Conservation (phyloP, 2,113 vertebrate species). For the Dipodomys ordii region DNA sequence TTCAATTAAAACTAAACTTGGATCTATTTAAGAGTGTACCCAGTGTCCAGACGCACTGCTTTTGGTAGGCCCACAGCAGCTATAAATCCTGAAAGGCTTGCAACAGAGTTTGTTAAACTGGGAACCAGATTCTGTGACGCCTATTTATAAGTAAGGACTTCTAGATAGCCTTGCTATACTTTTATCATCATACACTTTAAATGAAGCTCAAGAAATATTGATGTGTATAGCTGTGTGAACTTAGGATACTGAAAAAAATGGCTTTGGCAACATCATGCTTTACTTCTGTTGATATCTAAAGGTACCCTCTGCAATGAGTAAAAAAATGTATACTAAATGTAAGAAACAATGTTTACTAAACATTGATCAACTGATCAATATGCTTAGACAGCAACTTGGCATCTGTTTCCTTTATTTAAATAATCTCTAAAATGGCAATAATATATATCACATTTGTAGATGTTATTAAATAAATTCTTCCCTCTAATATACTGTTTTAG, state of each 20-base stretch:
- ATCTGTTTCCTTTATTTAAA: neutral
- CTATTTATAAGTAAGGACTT: slow-evolving; percentile 76
- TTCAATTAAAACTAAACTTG: slow-evolving; percentile 83
- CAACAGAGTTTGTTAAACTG: slow-evolving; percentile 16
- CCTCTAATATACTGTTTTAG: too few relatives aligned
- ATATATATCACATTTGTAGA: too few relatives aligned
- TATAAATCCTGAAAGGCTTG: slow-evolving; percentile 78
- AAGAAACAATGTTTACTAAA: neutral
- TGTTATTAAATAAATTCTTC: too few relatives aligned
- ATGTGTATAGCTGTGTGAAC: neutral
- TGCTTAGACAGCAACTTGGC: neutral
- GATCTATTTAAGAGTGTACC: slow-evolving; percentile 66
- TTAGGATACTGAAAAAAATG: neutral
- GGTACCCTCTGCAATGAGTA: neutral
- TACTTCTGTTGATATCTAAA: neutral
- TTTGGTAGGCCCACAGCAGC: slow-evolving; percentile 69
- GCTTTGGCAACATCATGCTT: neutral
- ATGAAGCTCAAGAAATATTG: slow-evolving; percentile 27
- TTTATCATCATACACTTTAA: slow-evolving; percentile 65
- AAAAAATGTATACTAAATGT: neutral
- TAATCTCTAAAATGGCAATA: neutral
- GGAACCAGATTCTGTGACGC: slow-evolving; percentile 43
- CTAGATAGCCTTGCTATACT: slow-evolving; percentile 56
- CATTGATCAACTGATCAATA: neutral
- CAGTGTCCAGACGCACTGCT: slow-evolving; percentile 70